Evolutionary conservation across 2,888 invertebrate genomes (phyloP).

Genomic region (Lochmaea capreae): DNA sequence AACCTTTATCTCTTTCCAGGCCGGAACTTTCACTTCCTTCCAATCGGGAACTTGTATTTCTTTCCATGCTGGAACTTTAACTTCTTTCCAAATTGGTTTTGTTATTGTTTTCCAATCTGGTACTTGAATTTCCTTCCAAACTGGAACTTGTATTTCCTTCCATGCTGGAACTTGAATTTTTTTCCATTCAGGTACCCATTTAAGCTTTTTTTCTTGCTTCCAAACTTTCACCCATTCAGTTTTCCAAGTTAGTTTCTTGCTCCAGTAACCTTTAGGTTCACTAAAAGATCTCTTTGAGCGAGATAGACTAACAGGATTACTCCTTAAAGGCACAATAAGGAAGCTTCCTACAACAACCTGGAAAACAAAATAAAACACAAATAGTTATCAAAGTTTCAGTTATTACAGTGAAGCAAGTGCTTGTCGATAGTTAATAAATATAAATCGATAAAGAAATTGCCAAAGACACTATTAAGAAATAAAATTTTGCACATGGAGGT

Average conservation of each 20-base stretch:
- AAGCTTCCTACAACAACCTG: constrained; percentile 73
- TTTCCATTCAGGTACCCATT: constrained; percentile 81
- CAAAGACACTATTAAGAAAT: too few species aligned
- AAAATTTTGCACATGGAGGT: too few species aligned
- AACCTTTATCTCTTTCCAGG: constrained; percentile 78
- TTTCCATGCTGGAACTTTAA: constrained; percentile 83
- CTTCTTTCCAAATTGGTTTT: constrained; percentile 82
- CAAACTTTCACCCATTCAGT: constrained; percentile 83
- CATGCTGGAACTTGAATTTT: constrained; percentile 73
- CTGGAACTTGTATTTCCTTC: constrained; percentile 80
- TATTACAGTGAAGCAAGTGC: background rate
- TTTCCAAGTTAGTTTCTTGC: constrained; percentile 87
- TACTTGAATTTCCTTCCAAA: constrained; percentile 84
- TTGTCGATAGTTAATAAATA: background rate
- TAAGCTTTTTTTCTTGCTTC: constrained; percentile 80
- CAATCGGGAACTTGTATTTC: constrained; percentile 79
- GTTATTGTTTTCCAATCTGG: constrained; percentile 81
- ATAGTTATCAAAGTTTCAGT: background rate
- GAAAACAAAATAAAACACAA: constrained; percentile 37
- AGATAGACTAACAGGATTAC: constrained; percentile 64
- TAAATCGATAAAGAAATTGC: too few species aligned
- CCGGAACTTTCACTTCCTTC: constrained; percentile 77
- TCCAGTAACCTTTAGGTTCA: constrained; percentile 78
- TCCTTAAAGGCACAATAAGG: constrained; percentile 66
- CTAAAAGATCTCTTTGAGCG: constrained; percentile 72